A percentile compares a stretch with the other conserved stretches of the same genome.
Conservation (phyloP, 1,140 invertebrate species). For the Drosophila bipectinata region DNA sequence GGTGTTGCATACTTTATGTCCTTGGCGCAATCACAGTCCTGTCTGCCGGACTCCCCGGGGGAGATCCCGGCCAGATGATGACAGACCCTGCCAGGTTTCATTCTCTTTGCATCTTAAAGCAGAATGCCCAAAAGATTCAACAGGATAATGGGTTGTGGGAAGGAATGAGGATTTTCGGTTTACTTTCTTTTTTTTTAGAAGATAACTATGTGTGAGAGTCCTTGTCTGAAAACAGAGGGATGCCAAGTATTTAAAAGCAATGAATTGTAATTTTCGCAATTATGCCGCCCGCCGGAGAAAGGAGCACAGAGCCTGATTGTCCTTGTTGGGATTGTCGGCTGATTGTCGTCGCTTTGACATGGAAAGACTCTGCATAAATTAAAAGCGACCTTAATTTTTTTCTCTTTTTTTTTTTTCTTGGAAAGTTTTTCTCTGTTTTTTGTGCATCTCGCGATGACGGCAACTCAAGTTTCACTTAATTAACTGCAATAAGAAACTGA, state of each 20-base stretch:
- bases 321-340: slow-evolving; percentile 42
- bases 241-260: not conserved
- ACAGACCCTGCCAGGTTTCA: slow-evolving; percentile 7
- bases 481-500: slow-evolving; percentile 80
- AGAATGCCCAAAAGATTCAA: not conserved
- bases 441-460: slow-evolving; percentile 6
- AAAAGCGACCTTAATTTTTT: slow-evolving; percentile 29
- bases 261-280: slow-evolving; percentile 1
- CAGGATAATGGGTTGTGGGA: not conserved
- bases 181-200: not conserved
- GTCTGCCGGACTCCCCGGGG: slow-evolving; percentile 16
- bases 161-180: not conserved
- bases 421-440: too few species aligned
- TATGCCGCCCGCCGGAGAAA: not conserved
- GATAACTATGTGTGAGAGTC: not conserved
- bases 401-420: not conserved
- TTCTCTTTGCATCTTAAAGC: slow-evolving; percentile 13
- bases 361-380: slow-evolving; percentile 60
- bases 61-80: slow-evolving; percentile 17
- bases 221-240: not conserved
- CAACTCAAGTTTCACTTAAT: slow-evolving; percentile 77
- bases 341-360: slow-evolving; percentile 69
- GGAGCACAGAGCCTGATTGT: slow-evolving; percentile 9
- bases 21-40: slow-evolving; percentile 58
- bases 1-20: slow-evolving; percentile 76